Evolutionary conservation across 2,797 vertebrate genomes (phyloP).

Genomic region (Sandelia bainsii): DNA sequence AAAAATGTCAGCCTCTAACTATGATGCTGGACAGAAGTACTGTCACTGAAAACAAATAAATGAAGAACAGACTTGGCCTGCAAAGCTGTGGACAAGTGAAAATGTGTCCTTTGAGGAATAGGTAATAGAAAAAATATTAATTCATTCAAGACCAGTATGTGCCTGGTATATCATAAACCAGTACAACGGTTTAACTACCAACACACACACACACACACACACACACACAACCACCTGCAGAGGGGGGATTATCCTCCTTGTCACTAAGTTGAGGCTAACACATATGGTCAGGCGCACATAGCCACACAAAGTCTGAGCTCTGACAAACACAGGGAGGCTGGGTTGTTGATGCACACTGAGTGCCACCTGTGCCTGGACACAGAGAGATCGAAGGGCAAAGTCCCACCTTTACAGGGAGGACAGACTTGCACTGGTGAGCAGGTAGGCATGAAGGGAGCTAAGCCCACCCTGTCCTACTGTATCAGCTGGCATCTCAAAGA

Average conservation of each 20-base stretch:
- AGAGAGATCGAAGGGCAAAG: conserved; percentile 64
- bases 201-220: conserved; percentile 20
- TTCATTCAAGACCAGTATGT: background rate
- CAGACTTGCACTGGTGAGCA: conserved; percentile 65
- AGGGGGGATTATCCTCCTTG: conserved; percentile 50
- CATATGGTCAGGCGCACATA: conserved; percentile 40
- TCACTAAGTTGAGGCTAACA: conserved; percentile 60
- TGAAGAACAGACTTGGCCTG: no score
- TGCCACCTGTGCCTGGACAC: conserved; percentile 72
- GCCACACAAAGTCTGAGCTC: conserved; percentile 55
- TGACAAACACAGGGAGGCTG: conserved; percentile 61
- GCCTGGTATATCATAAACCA: background rate
- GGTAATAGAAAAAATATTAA: background rate
- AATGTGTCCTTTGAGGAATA: background rate
- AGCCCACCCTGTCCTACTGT: conserved; percentile 64
- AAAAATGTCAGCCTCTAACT: no score
- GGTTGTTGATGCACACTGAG: conserved; percentile 64
- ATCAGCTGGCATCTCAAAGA: conserved; percentile 76
- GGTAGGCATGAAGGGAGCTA: conserved; percentile 67
- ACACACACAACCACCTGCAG: conserved; percentile 26
- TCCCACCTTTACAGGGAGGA: conserved; percentile 52
- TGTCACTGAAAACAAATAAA: no score
- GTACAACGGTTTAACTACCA: background rate
- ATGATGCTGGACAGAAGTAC: no score
- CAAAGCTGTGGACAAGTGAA: background rate